Evolutionary conservation across 2,113 vertebrate genomes (phyloP).

Genomic region (Python bivittatus): DNA sequence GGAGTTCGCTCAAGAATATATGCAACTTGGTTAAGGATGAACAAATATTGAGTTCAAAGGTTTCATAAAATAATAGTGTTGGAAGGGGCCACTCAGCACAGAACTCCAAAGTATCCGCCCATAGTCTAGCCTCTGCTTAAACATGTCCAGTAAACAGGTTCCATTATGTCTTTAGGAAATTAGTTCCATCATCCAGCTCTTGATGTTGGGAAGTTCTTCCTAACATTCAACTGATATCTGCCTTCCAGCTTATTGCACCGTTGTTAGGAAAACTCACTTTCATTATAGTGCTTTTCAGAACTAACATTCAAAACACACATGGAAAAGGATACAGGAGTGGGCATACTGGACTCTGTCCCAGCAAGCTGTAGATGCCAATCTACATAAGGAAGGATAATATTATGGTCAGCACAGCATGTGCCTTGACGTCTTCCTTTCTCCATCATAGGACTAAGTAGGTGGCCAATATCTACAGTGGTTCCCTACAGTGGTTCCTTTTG

Average conservation of each 20-base stretch:
- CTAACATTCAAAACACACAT: neutral
- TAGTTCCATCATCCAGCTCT: neutral
- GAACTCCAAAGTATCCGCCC: neutral
- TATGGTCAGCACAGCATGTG: neutral
- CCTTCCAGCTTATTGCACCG: neutral
- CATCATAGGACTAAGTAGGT: neutral
- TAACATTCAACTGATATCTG: neutral
- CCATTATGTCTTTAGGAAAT: neutral
- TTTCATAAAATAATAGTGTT: neutral
- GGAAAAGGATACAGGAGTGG: neutral
- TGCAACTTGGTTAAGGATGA: neutral
- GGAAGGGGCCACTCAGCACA: neutral
- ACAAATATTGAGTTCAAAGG: no score
- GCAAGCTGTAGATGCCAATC: neutral
- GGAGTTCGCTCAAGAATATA: neutral
- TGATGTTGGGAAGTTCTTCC: neutral
- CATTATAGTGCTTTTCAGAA: neutral
- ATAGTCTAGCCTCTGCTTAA: neutral
- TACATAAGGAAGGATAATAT: neutral
- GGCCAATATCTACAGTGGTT: neutral
- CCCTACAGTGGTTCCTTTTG: neutral
- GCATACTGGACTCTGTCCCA: neutral
- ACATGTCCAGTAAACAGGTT: neutral
- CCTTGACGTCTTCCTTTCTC: neutral
- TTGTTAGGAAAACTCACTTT: neutral